A percentile compares a stretch with the other conserved stretches of the same genome.
Conservation (phyloP, 2,113 vertebrate genomes). For the Ardeotis arabs region DNA sequence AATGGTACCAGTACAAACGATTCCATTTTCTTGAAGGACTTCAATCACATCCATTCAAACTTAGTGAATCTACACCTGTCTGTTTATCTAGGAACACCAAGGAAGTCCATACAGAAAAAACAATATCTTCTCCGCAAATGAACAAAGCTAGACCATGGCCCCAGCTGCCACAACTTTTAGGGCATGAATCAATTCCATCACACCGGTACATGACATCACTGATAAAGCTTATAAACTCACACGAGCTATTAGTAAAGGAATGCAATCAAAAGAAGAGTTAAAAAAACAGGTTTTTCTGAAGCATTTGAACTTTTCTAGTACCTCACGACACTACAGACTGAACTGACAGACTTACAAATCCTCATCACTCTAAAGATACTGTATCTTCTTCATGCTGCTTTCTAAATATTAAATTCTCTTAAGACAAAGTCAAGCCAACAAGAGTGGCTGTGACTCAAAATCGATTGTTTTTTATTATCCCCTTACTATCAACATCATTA, state of each 20-base stretch:
- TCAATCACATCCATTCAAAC: background rate
- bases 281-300: background rate
- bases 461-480: background rate
- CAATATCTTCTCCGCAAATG: background rate
- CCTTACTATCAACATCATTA: background rate
- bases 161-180: background rate
- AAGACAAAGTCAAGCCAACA: background rate
- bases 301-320: background rate
- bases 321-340: background rate
- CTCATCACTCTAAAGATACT: background rate
- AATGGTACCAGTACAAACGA: background rate
- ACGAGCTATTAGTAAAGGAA: background rate
- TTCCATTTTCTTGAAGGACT: background rate
- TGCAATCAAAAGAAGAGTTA: background rate
- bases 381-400: background rate
- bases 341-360: background rate
- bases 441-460: background rate
- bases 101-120: background rate
- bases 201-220: background rate
- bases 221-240: background rate
- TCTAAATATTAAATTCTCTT: background rate
- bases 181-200: background rate
- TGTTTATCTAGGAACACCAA: background rate
- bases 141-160: background rate
- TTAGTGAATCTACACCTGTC: background rate